phyloP scores from a whole-genome alignment of 2,888 invertebrate species.

The Dasypolia templi region DNA sequence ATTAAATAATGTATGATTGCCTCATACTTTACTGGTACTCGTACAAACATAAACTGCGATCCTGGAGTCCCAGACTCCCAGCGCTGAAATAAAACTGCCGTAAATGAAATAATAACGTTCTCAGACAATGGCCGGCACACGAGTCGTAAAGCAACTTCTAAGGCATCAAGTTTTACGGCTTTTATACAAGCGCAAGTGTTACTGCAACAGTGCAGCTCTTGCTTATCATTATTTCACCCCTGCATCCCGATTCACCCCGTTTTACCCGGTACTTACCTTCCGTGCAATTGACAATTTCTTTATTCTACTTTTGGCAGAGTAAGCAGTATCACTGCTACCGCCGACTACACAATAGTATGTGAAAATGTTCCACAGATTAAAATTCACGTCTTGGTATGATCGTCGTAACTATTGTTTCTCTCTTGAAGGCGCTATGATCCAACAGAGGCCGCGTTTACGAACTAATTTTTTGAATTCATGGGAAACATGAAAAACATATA shows the following conservation, averaged over 20 bases:
- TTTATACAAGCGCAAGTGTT: constrained; percentile 17
- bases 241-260: too few species aligned
- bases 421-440: too few species aligned
- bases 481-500: too few species aligned
- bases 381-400: constrained; percentile 37
- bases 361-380: constrained; percentile 40
- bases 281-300: background rate
- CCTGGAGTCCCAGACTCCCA: background rate
- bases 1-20: background rate
- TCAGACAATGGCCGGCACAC: constrained; percentile 20
- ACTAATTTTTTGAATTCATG: too few species aligned
- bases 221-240: constrained; percentile 39
- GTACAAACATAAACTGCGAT: background rate
- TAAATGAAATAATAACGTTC: constrained; percentile 28
- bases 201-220: constrained; percentile 33
- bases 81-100: constrained; percentile 14
- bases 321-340: background rate
- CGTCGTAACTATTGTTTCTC: constrained; percentile 50
- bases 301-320: background rate
- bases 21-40: background rate
- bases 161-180: constrained; percentile 48
- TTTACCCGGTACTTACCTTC: too few species aligned
- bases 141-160: constrained; percentile 41
- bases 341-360: constrained; percentile 15
- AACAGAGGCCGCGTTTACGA: too few species aligned